Base-by-base conservation (phyloP, 2,113 vertebrate species). In the Rhinichthys klamathensis region DNA sequence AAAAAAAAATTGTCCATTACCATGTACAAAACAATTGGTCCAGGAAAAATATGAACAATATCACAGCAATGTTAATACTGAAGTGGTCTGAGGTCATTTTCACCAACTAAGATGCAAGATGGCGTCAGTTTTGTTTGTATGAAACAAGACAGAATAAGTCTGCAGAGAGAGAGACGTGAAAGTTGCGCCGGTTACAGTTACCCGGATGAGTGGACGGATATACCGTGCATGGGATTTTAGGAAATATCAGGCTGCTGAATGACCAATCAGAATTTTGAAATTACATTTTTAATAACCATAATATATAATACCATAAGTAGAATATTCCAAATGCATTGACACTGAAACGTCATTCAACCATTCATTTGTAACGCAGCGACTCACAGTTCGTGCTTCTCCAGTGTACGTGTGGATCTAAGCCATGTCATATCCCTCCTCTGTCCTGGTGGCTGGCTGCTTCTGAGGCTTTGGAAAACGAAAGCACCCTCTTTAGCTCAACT, bases 401-500 rank as follows among this genome's bases (percentile, higher is more conserved):
- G 72, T 51, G 27, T 84, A 83, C 65, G 80, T 87, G 74, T 88
- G 85, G 85, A 90, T 65, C 21, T 10, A 49, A 83, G 83, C 87
- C 85, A 80, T 73, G 44, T 86, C 58, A 65, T 69, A n/a, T 56
- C n/a, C 65, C 75, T 82, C 18, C 11, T 60, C 67, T 51, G 23
- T 61, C 73, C 51, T 76, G 74, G 70, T 84, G 41, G 77, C 65
- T 46, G 49, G 74, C 67, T 61, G 72, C 61, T 79, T 70, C 75
- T 79, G 41, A 77, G 49, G 67, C 74, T 65, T 54, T 70, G 82
- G 67, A 82, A 80, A 81, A 78, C 16, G 69, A 81, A 76, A 81
- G 61, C 60, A 65, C 58, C 58, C 84, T 69, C 32, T 85, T 84
- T 82, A 85, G 82, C 65, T 54, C 18, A 10, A 56, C 58, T 32